Conservation (phyloP, 2,888 invertebrate genomes). For the Acheta domesticus region DNA sequence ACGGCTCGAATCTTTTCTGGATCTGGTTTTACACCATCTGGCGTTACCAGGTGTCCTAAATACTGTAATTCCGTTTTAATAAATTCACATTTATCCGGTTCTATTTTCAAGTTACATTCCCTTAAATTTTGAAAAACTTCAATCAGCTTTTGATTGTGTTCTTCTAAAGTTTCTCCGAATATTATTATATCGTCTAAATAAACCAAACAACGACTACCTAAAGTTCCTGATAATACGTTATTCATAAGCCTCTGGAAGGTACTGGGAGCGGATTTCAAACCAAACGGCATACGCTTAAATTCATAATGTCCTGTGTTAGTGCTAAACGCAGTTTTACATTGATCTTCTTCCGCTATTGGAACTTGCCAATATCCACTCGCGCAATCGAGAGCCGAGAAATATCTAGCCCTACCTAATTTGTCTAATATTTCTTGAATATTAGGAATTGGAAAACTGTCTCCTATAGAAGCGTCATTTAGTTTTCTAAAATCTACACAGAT, state of each 20-base stretch:
- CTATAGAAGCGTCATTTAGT: conserved; percentile 31
- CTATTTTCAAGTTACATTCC: not conserved
- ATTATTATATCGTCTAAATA: not conserved
- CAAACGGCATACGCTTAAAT: conserved; percentile 42
- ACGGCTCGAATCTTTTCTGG: not conserved
- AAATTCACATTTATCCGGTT: conserved; percentile 24
- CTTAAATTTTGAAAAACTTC: conserved; percentile 27
- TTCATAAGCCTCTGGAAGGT: conserved; percentile 39
- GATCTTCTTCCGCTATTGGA: conserved; percentile 38
- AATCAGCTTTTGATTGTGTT: conserved; percentile 11
- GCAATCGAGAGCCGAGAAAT: conserved; percentile 43
- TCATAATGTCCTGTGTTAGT: conserved; percentile 34
- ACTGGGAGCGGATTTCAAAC: conserved; percentile 41
- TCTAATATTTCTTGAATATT: too few species aligned
- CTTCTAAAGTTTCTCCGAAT: not conserved
- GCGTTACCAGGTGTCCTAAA: conserved; percentile 24
- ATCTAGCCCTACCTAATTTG: conserved; percentile 40
- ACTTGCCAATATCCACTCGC: conserved; percentile 44
- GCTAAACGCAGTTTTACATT: conserved; percentile 42
- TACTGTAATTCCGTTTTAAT: not conserved
- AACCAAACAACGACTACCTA: conserved; percentile 26
- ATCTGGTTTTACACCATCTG: conserved; percentile 23
- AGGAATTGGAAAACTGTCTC: too few species aligned
- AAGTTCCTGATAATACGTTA: too few species aligned
- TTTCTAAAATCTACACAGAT: conserved; percentile 40